Conservation (phyloP, 1,140 invertebrate species). For the Neodiprion virginianus region DNA sequence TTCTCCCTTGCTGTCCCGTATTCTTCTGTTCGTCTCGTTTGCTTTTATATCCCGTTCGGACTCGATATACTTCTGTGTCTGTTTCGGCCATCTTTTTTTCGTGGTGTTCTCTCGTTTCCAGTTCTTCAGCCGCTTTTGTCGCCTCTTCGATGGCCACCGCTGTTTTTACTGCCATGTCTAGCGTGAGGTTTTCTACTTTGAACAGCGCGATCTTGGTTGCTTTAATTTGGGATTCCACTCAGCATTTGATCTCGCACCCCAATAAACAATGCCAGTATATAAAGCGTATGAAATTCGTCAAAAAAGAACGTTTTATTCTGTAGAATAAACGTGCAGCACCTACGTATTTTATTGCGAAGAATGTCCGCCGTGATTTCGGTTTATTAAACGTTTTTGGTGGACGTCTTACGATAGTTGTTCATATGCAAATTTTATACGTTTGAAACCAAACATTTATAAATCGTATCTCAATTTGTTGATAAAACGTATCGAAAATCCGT, state of each 20-base stretch:
- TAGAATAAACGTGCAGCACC: too few species aligned
- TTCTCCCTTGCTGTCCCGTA: background rate
- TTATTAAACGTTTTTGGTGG: too few species aligned
- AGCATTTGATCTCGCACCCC: background rate
- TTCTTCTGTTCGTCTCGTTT: background rate
- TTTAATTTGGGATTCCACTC: background rate
- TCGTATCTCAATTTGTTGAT: too few species aligned
- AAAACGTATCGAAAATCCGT: too few species aligned
- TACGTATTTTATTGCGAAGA: too few species aligned
- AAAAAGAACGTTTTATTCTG: too few species aligned
- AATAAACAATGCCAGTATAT: too few species aligned
- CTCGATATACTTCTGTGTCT: constrained; percentile 2
- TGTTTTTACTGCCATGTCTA: background rate
- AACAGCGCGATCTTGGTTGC: background rate
- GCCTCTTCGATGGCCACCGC: constrained; percentile 13
- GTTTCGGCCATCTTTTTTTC: background rate
- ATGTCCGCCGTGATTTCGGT: too few species aligned
- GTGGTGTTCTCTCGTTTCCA: background rate
- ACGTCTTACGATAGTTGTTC: too few species aligned
- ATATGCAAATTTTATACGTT: too few species aligned
- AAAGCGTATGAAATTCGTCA: too few species aligned
- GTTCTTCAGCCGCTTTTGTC: background rate
- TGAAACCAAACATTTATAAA: too few species aligned
- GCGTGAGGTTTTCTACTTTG: background rate
- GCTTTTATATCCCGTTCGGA: background rate